Percentiles rank a stretch among this genome's conserved stretches.
Evolutionary conservation across 1,140 invertebrate species (phyloP).

Genomic region (Parasteatoda tepidariorum): DNA sequence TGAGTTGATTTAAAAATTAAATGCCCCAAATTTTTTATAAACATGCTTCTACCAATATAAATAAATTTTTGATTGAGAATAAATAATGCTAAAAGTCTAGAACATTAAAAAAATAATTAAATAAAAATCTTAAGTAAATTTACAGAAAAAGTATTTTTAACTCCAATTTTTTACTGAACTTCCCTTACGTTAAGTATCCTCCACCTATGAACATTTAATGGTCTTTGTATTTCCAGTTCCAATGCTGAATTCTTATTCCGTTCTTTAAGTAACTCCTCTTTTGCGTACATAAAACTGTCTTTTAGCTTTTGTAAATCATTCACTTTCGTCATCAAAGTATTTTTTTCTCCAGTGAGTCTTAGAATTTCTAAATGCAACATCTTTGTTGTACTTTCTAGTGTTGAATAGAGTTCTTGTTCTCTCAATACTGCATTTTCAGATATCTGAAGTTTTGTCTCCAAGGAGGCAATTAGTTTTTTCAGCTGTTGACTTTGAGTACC

Average conservation of each 20-base stretch:
- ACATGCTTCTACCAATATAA: too few species aligned
- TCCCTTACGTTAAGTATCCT: constrained; percentile 42
- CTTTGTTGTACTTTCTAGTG: constrained; percentile 20
- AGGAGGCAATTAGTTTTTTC: neutral
- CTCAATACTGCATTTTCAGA: constrained; percentile 3
- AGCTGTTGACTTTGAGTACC: constrained; percentile 6
- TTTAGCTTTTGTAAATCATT: constrained; percentile 48
- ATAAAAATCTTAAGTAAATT: too few species aligned
- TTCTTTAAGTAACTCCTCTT: constrained; percentile 42
- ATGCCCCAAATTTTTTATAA: too few species aligned
- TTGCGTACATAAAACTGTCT: constrained; percentile 28
- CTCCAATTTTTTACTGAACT: too few species aligned
- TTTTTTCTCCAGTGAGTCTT: constrained; percentile 32
- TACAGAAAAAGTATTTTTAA: too few species aligned
- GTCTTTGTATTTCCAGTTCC: constrained; percentile 28
- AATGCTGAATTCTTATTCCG: constrained; percentile 39
- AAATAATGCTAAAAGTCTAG: too few species aligned
- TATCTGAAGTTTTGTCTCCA: constrained; percentile 20
- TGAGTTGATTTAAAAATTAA: too few species aligned
- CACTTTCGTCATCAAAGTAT: constrained; percentile 34
- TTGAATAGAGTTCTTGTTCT: constrained; percentile 20
- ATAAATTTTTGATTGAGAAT: too few species aligned
- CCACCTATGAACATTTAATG: constrained; percentile 41
- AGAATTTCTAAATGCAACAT: constrained; percentile 46
- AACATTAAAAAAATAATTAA: too few species aligned